Base-by-base conservation (phyloP, 2,888 invertebrate species). In the Sabatieria punctata region DNA sequence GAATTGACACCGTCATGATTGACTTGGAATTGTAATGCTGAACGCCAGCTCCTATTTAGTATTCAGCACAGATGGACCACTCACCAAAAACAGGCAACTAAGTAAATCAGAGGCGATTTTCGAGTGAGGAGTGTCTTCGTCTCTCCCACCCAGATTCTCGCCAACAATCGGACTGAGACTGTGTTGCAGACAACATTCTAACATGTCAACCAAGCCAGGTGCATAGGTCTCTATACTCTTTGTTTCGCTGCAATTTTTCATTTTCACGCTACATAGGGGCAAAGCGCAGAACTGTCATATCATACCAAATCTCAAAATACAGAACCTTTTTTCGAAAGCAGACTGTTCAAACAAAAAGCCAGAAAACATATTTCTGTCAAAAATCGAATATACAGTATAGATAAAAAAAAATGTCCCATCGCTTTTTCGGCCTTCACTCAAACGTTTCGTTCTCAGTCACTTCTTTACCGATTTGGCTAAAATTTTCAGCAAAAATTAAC, bases 71-170 rank as follows among this genome's bases (percentile, higher is more conserved):
- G 27, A 43, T 25, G 25, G 30, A 27, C 40, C 24, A 65, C 75
- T 72, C 68, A 85, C 88, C 75, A 86, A 72, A 71, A 91, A 89
- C 67, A 91, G 80, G 69, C 85, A 86, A 55, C 86, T 85, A 63
- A 91, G 82, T 52, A 91, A 79, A 71, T 91, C 91, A 40, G 85
- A 84, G 21, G 88, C 86, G 61, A 91, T 89, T 71, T 91, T 91
- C 41, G 88, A 85, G 74, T 91, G 89, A 1, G 89, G 88, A 33
- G 88, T 85, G 70, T 89, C 88, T 62, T 83, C 82, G 68, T 84
- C 82, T 45, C 62, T 64, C 68, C 85, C 85, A 18, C 3, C 4
- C 8, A 11, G 6, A 43, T 19, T 3, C 4, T 4, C 11, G 4
- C 40, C 30, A 43, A 26, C 18, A 23, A n/a, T 23, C 24, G 24